Base-by-base conservation (phyloP, 2,113 vertebrate species). In the Zapus hudsonius region DNA sequence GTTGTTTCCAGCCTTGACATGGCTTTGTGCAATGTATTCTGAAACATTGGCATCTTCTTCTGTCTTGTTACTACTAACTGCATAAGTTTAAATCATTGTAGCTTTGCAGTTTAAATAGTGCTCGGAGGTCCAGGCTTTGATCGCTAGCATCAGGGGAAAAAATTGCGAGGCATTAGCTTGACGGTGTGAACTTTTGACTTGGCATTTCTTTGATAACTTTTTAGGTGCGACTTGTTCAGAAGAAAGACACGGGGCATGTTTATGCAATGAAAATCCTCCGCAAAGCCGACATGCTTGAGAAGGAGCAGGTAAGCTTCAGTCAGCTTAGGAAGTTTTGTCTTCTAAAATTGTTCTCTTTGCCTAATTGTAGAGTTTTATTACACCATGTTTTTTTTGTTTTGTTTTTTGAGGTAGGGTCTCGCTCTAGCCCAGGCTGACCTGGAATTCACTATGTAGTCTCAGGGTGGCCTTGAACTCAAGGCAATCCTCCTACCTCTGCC, bases 261-360 rank as follows among this genome's bases (percentile, higher is more conserved):
- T 99, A 99, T 38, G 99, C 99, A 16, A 99, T 99, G 99, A 99
- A 99, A 96, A 99, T 99, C 57, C 98, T 99, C 0, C 98, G 99
- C 7, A 99, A 99, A 97, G 99, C 99, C 29, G 99, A 99, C 70
- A 99, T 99, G 99, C 98, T 99, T 52, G 99, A 99, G 95, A 99
- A 99, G 91, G 99, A 99, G 92, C 99, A 99, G 98, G 99, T 99
- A 95, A 98, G 15, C 64, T 59, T 80, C 55, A 87, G 55, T 79
- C 4, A 80, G 57, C 16, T 67, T 90, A n/a, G 10, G 31, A 88
- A 33, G 40, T 87, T 84, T 81, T 90, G 57, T 93, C 20, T 76
- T 1, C 19, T 82, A 61, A 55, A 89, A 44, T 40, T 82, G 16
- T 59, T 92, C 42, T 70, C 80, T 93, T 85, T 95, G 70, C 22